phyloP scores from a whole-genome alignment of 2,113 vertebrate genomes.

The Siphamia tubifer region DNA sequence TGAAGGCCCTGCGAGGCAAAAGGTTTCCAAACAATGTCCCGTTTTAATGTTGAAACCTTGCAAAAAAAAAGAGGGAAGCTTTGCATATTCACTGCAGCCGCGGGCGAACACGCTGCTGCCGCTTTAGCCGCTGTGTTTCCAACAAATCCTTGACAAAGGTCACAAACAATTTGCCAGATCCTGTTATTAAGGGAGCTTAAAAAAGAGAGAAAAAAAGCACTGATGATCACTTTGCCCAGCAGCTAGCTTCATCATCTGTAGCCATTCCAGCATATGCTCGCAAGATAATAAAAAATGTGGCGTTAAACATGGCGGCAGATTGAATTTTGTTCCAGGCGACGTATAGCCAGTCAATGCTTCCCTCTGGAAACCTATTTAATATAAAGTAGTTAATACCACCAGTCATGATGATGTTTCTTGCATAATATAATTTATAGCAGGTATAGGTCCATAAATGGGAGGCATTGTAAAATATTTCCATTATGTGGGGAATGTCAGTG shows the following conservation, averaged over 20 bases:
- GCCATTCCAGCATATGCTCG: constrained; percentile 92
- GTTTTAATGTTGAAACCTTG: constrained; percentile 61
- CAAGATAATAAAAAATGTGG: constrained; percentile 89
- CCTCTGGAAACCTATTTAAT: constrained; percentile 90
- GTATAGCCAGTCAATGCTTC: constrained; percentile 87
- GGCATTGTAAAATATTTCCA: constrained; percentile 84
- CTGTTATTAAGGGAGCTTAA: constrained; percentile 88
- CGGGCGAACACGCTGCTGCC: constrained; percentile 74
- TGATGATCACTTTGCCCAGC: constrained; percentile 89
- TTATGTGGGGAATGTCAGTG: constrained; percentile 84
- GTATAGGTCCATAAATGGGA: constrained; percentile 83
- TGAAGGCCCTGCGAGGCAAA: constrained; percentile 73
- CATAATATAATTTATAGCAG: constrained; percentile 86
- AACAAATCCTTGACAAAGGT: constrained; percentile 95
- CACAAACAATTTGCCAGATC: constrained; percentile 87
- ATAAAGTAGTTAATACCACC: constrained; percentile 87
- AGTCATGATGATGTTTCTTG: constrained; percentile 85
- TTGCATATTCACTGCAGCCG: constrained; percentile 88
- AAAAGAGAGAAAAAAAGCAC: constrained; percentile 65
- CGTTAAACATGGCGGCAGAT: constrained; percentile 91
- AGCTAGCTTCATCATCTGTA: constrained; percentile 94
- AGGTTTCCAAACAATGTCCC: constrained; percentile 80
- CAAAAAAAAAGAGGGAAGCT: constrained; percentile 34
- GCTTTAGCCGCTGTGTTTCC: constrained; percentile 74
- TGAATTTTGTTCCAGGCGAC: constrained; percentile 92